Conservation (phyloP, 2,888 invertebrate species). For the Acronicta leporina region DNA sequence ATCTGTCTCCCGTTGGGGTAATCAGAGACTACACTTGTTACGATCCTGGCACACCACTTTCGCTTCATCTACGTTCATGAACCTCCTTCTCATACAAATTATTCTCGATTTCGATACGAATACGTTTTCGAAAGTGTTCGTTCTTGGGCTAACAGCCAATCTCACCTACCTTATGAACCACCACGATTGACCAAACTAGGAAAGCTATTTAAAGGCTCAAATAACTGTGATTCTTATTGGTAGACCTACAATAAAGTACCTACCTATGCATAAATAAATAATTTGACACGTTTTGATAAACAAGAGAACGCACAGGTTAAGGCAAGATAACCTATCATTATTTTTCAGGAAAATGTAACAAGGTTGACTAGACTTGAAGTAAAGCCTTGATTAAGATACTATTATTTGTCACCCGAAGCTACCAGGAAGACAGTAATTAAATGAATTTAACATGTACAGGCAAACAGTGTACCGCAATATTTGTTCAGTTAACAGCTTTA, state of each 20-base stretch:
- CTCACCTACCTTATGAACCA: no score
- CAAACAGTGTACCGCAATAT: slow-evolving; percentile 49
- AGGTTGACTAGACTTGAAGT: slow-evolving; percentile 20
- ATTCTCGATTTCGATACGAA: no score
- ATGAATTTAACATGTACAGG: slow-evolving; percentile 31
- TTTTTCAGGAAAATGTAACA: slow-evolving; percentile 17
- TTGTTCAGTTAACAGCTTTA: slow-evolving; percentile 49
- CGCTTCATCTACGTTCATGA: no score
- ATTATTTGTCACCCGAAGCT: slow-evolving; percentile 29
- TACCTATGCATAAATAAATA: not conserved
- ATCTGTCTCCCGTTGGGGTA: no score
- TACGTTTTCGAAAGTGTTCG: no score
- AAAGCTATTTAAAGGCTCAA: not conserved
- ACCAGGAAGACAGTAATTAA: slow-evolving; percentile 43
- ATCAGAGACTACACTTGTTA: no score
- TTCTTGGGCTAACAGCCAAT: no score
- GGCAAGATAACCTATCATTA: not conserved
- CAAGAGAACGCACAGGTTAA: not conserved
- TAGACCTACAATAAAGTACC: no score
- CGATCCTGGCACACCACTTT: no score
- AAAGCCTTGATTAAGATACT: slow-evolving; percentile 32
- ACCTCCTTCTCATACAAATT: no score
- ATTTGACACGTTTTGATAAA: slow-evolving; percentile 12
- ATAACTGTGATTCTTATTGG: no score
- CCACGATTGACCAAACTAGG: no score